A percentile compares a stretch with the other conserved stretches of the same genome.
These are phyloP conservation scores for Cryptotis parvus DNA, from an alignment of 2,113 vertebrate species.

Conservation along the genomic window DNA sequence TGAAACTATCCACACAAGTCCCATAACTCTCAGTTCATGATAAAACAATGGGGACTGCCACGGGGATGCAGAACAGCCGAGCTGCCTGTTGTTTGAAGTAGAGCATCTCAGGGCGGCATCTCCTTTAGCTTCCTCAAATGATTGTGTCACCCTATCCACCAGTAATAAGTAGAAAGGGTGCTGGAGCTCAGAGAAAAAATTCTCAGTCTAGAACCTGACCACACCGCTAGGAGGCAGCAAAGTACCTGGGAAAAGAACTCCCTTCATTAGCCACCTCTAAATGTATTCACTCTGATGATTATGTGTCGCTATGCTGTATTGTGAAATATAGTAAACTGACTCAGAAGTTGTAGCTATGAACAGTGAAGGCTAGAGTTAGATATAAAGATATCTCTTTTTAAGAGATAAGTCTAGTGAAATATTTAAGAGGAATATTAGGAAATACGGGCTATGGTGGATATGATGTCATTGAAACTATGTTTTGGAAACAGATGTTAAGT, in stretches of 20 bases:
- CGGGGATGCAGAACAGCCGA: neutral
- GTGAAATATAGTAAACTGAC: neutral
- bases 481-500: neutral
- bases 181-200: neutral
- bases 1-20: neutral
- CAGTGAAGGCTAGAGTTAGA: neutral
- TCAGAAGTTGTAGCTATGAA: neutral
- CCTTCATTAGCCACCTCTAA: conserved; percentile 5
- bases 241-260: conserved; percentile 68
- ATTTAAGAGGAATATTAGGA: neutral
- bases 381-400: neutral
- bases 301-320: neutral
- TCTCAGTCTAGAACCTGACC: neutral
- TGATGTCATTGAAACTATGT: neutral
- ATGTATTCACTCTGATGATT: conserved; percentile 25
- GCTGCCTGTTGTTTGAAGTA: neutral
- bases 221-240: conserved; percentile 77
- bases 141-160: neutral
- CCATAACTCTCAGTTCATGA: neutral
- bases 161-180: neutral
- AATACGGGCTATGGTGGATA: neutral
- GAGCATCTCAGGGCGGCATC: neutral
- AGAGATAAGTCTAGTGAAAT: neutral
- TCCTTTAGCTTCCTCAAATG: neutral
- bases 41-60: neutral